Conservation (phyloP, 2,797 vertebrate genomes). For the Lepidocolaptes lacrymiger region DNA sequence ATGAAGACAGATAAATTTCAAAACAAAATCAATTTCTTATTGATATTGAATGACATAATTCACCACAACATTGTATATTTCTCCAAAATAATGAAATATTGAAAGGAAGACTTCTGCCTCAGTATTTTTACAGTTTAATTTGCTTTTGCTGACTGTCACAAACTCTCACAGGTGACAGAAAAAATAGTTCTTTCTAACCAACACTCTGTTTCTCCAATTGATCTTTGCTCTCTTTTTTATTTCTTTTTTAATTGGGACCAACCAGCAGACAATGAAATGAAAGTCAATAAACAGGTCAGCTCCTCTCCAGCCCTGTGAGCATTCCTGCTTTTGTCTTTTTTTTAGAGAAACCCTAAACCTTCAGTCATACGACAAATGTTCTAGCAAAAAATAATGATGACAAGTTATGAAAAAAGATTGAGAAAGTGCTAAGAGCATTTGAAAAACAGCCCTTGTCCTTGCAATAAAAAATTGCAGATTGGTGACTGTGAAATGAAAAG, state of each 20-base stretch:
- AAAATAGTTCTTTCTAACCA: not conserved
- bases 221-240: not conserved
- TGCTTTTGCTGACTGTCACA: not conserved
- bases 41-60: not conserved
- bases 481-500: not conserved
- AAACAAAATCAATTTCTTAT: not conserved
- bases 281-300: slow-evolving; percentile 23
- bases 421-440: not conserved
- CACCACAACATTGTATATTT: not conserved
- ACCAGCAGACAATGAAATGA: not conserved
- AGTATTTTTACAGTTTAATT: not conserved
- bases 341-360: not conserved
- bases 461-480: not conserved
- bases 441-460: not conserved
- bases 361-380: not conserved
- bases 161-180: not conserved
- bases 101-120: not conserved
- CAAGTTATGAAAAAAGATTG: not conserved
- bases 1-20: not conserved
- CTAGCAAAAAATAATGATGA: not conserved
- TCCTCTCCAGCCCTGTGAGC: not conserved
- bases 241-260: not conserved
- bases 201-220: not conserved
- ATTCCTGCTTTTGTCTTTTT: not conserved
- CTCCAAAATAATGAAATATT: not conserved